These are phyloP conservation scores for Cantharis rufa DNA, from an alignment of 2,888 invertebrate genomes.

Conservation along the genomic window DNA sequence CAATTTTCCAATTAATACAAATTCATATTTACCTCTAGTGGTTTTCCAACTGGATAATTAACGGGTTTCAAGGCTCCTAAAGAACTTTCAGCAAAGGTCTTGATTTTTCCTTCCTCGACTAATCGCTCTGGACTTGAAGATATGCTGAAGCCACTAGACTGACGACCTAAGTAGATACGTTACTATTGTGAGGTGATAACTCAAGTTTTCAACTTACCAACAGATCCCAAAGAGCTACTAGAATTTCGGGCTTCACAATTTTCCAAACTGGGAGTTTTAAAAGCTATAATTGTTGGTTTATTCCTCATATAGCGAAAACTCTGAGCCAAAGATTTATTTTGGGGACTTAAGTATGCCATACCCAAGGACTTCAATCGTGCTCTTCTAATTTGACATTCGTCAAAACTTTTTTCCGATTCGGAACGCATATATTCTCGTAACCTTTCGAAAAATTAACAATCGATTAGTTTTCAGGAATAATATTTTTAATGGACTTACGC, in stretches of 20 bases:
- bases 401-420: conserved; percentile 79
- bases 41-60: conserved; percentile 79
- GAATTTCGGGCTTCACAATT: conserved; percentile 65
- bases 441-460: conserved; percentile 50
- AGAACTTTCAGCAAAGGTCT: conserved; percentile 45
- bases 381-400: conserved; percentile 67
- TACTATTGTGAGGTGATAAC: background rate
- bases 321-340: conserved; percentile 79
- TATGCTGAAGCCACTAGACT: conserved; percentile 46
- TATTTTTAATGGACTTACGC: conserved; percentile 63
- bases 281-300: conserved; percentile 86
- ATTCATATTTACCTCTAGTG: conserved; percentile 72
- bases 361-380: conserved; percentile 69
- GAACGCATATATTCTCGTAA: conserved; percentile 74
- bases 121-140: conserved; percentile 57
- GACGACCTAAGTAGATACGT: conserved; percentile 38
- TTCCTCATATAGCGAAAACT: conserved; percentile 89
- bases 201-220: conserved; percentile 54
- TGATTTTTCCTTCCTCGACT: conserved; percentile 66
- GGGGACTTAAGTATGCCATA: conserved; percentile 73
- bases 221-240: conserved; percentile 62
- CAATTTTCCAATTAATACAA: background rate
- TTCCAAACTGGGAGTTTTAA: conserved; percentile 81
- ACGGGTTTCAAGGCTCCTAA: conserved; percentile 50
- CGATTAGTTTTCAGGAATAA: background rate